Evolutionary conservation across 2,888 invertebrate species (phyloP).

Genomic region (Harpagoxenus sublaevis): DNA sequence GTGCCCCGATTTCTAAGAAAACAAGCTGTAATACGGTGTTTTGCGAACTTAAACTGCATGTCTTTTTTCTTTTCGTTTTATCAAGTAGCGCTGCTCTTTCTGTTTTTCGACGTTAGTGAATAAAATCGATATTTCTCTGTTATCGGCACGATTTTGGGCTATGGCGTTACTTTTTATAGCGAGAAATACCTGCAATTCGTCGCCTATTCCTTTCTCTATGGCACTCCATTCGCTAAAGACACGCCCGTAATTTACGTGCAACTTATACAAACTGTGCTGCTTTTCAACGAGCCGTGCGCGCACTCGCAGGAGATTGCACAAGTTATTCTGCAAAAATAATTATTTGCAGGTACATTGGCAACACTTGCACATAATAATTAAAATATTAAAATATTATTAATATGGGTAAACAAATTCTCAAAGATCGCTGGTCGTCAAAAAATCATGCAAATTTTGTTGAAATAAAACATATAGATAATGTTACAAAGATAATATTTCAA

Average conservation of each 20-base stretch:
- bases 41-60: conserved; percentile 57
- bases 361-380: background rate
- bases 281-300: conserved; percentile 91
- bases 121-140: background rate
- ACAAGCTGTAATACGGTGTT: conserved; percentile 73
- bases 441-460: background rate
- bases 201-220: conserved; percentile 93
- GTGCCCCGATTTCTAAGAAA: conserved; percentile 87
- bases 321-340: conserved; percentile 82
- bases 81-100: background rate
- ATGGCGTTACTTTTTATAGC: background rate
- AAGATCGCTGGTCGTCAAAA: background rate
- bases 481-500: background rate
- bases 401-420: background rate
- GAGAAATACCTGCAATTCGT: conserved; percentile 89
- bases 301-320: conserved; percentile 85
- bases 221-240: conserved; percentile 95
- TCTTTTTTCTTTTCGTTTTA: conserved; percentile 14
- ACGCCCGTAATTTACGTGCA: conserved; percentile 93
- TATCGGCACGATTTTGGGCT: background rate
- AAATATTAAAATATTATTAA: background rate
- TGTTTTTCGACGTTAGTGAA: background rate
- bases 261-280: conserved; percentile 92
- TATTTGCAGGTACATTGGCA: background rate
- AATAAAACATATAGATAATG: background rate